These are phyloP conservation scores for Ectobius pallidus DNA, from an alignment of 2,888 invertebrate genomes.

Conservation along the genomic window DNA sequence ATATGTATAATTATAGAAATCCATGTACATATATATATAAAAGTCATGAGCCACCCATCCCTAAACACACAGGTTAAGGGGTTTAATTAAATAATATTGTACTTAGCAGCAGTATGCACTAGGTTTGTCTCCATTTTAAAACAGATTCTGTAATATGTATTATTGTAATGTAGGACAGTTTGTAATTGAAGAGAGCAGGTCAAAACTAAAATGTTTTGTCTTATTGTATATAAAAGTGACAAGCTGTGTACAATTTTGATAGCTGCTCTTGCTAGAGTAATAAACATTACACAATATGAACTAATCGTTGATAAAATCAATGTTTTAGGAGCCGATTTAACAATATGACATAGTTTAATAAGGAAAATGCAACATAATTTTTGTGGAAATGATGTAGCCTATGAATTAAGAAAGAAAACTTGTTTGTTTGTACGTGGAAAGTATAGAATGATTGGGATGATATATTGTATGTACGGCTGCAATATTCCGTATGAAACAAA, in stretches of 20 bases:
- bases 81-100: neutral
- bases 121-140: constrained; percentile 9
- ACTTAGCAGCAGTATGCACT: constrained; percentile 17
- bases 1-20: too few species aligned
- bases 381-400: neutral
- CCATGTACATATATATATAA: too few species aligned
- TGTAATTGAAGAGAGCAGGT: constrained; percentile 3
- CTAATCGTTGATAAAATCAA: neutral
- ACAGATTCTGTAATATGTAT: constrained; percentile 11
- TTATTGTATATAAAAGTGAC: neutral
- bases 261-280: neutral
- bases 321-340: constrained; percentile 14
- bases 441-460: constrained; percentile 9
- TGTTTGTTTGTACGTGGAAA: constrained; percentile 12
- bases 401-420: neutral
- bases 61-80: neutral
- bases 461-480: constrained; percentile 27
- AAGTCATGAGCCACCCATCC: neutral
- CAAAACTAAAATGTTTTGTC: constrained; percentile 1
- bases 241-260: neutral
- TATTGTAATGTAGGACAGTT: constrained; percentile 7
- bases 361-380: constrained; percentile 6
- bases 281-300: neutral
- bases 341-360: neutral
- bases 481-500: constrained; percentile 32